Conservation (phyloP, 2,888 invertebrate species). For the Pachydiplax longipennis region DNA sequence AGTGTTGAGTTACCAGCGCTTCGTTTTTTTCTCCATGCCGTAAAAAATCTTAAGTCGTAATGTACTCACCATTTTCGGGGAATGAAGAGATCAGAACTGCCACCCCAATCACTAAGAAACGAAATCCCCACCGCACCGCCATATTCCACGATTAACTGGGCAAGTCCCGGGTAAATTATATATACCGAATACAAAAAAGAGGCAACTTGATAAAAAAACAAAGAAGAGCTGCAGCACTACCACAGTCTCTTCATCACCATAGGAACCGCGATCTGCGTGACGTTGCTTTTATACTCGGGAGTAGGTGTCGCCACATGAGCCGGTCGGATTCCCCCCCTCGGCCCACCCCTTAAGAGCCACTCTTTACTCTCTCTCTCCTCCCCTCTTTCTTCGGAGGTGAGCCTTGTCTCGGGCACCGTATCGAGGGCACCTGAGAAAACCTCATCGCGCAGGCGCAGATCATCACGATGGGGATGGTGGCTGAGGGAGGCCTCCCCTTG, state of each 20-base stretch:
- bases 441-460: neutral
- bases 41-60: neutral
- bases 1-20: too few species aligned
- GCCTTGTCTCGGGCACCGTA: neutral
- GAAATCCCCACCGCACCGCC: slow-evolving; percentile 39
- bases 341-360: neutral
- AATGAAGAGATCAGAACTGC: slow-evolving; percentile 1
- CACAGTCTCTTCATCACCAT: slow-evolving; percentile 42
- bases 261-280: slow-evolving; percentile 25
- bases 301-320: slow-evolving; percentile 37
- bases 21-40: too few species aligned
- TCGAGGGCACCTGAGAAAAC: slow-evolving; percentile 12
- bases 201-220: slow-evolving; percentile 15
- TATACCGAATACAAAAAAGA: neutral
- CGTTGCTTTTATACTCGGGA: slow-evolving; percentile 36
- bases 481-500: neutral
- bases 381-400: neutral
- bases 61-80: slow-evolving; percentile 34
- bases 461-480: neutral
- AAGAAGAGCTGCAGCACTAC: slow-evolving; percentile 31
- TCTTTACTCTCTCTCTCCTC: neutral
- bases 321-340: neutral
- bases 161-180: slow-evolving; percentile 10
- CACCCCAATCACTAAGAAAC: slow-evolving; percentile 32
- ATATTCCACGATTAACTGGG: slow-evolving; percentile 40